phyloP scores from a whole-genome alignment of 2,888 invertebrate genomes.

The Leptura quadrifasciata region DNA sequence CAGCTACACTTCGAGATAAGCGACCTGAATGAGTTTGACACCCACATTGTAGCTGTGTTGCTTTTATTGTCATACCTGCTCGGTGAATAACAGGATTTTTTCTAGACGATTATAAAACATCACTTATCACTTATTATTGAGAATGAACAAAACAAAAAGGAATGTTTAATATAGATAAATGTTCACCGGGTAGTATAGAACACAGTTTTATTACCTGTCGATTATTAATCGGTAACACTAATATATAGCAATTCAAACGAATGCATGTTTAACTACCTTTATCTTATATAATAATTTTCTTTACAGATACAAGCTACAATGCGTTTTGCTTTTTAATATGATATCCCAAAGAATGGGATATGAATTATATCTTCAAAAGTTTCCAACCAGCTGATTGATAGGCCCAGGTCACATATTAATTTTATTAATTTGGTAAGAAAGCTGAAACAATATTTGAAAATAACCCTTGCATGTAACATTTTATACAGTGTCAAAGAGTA shows the following conservation, averaged over 20 bases:
- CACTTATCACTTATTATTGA: not conserved
- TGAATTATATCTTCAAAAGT: conserved; percentile 65
- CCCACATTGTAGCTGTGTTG: not conserved
- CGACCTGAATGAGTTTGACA: too few species aligned
- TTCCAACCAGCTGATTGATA: conserved; percentile 72
- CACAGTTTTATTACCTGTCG: not conserved
- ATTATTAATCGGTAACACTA: not conserved
- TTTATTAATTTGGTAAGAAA: conserved; percentile 59
- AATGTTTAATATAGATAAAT: not conserved
- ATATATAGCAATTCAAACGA: not conserved
- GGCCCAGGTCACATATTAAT: conserved; percentile 68
- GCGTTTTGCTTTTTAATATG: conserved; percentile 60
- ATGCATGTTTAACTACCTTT: not conserved
- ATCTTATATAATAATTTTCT: conserved; percentile 44
- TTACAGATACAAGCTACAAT: conserved; percentile 65
- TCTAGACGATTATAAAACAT: not conserved
- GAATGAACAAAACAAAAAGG: not conserved
- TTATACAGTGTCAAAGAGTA: too few species aligned
- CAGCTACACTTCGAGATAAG: too few species aligned
- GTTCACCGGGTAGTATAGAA: not conserved
- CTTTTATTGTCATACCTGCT: not conserved
- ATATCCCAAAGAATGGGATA: conserved; percentile 69
- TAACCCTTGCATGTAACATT: conserved; percentile 20
- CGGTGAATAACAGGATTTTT: not conserved
- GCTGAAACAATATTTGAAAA: conserved; percentile 7